phyloP scores from a whole-genome alignment of 2,113 vertebrate genomes.

The Podiceps cristatus region DNA sequence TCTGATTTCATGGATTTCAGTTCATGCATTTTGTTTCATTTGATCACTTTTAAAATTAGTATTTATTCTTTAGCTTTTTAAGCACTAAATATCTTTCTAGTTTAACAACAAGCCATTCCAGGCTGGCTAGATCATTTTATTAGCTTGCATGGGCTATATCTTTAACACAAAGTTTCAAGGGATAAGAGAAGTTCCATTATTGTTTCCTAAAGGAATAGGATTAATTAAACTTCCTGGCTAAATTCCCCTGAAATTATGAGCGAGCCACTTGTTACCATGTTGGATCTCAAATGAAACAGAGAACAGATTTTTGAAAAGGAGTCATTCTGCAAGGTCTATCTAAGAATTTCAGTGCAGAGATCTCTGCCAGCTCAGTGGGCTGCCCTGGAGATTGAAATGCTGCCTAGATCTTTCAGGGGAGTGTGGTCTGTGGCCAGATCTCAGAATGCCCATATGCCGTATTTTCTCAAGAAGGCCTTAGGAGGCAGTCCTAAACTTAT shows the following conservation, averaged over 20 bases:
- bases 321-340: neutral
- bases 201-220: neutral
- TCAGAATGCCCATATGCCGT: neutral
- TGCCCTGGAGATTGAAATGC: neutral
- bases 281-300: neutral
- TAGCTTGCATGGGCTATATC: neutral
- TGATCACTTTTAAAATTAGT: neutral
- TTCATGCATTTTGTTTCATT: neutral
- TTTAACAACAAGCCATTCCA: neutral
- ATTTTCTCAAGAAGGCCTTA: neutral
- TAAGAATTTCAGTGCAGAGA: constrained; percentile 6
- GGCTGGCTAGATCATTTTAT: neutral
- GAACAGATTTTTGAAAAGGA: constrained; percentile 37
- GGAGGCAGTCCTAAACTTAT: neutral
- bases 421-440: neutral
- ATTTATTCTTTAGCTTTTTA: neutral
- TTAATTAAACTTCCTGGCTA: constrained; percentile 47
- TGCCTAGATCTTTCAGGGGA: neutral
- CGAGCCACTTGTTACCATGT: neutral
- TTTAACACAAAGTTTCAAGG: neutral
- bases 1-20: neutral
- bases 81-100: neutral
- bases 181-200: neutral
- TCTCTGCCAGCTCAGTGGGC: neutral
- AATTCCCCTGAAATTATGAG: constrained; percentile 27